These are phyloP conservation scores for Bradypodion ventrale DNA, from an alignment of 2,797 vertebrate genomes.

Conservation along the genomic window DNA sequence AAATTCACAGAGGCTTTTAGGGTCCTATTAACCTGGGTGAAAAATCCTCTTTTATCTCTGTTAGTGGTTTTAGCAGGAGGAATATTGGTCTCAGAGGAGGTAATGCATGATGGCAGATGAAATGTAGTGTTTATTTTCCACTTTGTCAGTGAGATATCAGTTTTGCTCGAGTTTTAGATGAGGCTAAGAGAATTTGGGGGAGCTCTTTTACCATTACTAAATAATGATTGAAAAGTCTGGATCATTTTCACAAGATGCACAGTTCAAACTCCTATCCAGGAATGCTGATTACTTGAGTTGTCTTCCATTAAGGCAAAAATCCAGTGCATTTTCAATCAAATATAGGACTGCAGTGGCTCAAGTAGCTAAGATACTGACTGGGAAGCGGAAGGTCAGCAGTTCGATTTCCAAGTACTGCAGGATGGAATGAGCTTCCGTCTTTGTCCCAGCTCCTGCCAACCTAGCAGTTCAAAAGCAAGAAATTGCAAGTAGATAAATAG, in stretches of 20 bases:
- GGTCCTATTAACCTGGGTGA: not conserved
- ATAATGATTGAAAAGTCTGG: not conserved
- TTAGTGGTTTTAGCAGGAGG: not conserved
- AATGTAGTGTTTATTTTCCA: slow-evolving; percentile 8
- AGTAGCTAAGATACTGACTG: too few relatives aligned
- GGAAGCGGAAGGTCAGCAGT: too few relatives aligned
- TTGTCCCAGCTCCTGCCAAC: too few relatives aligned
- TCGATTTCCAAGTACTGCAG: too few relatives aligned
- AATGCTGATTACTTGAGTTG: not conserved
- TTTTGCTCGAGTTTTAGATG: slow-evolving; percentile 10
- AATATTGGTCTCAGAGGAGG: not conserved
- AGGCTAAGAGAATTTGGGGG: slow-evolving; percentile 2
- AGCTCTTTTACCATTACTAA: too few relatives aligned
- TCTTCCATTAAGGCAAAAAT: not conserved
- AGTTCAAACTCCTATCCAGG: not conserved
- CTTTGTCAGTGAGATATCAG: slow-evolving; percentile 8
- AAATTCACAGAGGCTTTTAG: slow-evolving; percentile 16
- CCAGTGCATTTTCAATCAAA: not conserved
- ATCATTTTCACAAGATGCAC: not conserved
- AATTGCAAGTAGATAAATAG: too few relatives aligned
- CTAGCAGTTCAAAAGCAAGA: too few relatives aligned
- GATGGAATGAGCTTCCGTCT: too few relatives aligned
- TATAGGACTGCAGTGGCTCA: too few relatives aligned
- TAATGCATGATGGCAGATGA: slow-evolving; percentile 7
- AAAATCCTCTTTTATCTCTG: slow-evolving; percentile 1